These are phyloP conservation scores for Megalonaias nervosa DNA, from an alignment of 1,140 invertebrate species.

Conservation along the genomic window DNA sequence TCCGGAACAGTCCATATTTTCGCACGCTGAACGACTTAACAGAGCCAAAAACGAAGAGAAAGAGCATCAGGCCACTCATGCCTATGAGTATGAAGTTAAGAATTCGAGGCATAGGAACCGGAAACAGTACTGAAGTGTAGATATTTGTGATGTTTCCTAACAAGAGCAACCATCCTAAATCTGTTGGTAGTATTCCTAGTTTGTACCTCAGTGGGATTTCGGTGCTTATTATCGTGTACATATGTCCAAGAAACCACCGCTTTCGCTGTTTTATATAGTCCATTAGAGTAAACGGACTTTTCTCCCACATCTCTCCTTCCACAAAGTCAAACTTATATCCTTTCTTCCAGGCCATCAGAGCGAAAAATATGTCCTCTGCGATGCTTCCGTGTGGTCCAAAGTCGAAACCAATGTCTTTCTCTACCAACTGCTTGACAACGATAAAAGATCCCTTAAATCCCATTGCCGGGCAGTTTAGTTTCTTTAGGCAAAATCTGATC, in stretches of 20 bases:
- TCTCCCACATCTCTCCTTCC: constrained; percentile 94
- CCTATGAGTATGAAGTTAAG: constrained; percentile 9
- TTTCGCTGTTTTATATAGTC: constrained; percentile 97
- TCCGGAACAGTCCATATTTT: constrained; percentile 23
- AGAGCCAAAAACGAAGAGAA: constrained; percentile 30
- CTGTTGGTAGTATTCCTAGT: constrained; percentile 25
- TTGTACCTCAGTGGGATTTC: constrained; percentile 28
- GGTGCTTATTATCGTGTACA: constrained; percentile 22
- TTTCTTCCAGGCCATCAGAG: constrained; percentile 83
- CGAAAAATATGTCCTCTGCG: constrained; percentile 97
- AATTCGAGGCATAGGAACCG: constrained; percentile 17
- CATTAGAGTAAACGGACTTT: constrained; percentile 93
- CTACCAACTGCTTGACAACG: constrained; percentile 84
- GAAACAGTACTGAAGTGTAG: constrained; percentile 14
- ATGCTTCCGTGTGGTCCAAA: constrained; percentile 95
- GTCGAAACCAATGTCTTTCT: constrained; percentile 93
- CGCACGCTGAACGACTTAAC: constrained; percentile 31
- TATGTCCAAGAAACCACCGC: constrained; percentile 82
- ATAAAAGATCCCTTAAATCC: constrained; percentile 87
- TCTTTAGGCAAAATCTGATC: constrained; percentile 91
- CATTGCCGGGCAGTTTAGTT: constrained; percentile 95
- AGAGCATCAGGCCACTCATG: constrained; percentile 29
- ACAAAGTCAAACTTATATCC: constrained; percentile 72
- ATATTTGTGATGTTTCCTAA: constrained; percentile 22
- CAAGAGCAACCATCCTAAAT: constrained; percentile 23